Evolutionary conservation across 2,113 vertebrate genomes (phyloP).

Genomic region (Mustela nigripes): DNA sequence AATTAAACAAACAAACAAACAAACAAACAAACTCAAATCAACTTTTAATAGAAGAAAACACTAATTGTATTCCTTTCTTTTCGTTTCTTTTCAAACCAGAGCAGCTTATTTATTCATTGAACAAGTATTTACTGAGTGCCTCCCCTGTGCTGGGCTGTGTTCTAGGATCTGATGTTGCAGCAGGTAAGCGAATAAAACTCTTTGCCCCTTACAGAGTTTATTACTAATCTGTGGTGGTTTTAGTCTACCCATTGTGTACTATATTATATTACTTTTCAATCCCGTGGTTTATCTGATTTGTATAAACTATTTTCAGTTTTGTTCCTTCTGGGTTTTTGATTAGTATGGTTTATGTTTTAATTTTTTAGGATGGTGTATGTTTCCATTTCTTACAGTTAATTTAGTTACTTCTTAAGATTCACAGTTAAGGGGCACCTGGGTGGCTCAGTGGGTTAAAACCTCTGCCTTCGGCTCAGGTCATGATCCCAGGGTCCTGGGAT

Average conservation of each 20-base stretch:
- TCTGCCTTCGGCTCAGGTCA: too few species aligned
- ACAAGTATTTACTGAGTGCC: background rate
- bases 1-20: background rate
- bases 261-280: background rate
- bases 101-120: background rate
- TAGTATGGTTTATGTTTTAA: background rate
- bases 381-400: background rate
- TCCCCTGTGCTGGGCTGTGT: background rate
- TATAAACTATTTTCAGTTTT: slow-evolving; percentile 3
- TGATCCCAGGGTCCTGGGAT: too few species aligned
- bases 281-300: background rate
- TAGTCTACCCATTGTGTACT: background rate
- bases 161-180: background rate
- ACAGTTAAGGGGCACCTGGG: background rate
- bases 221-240: background rate
- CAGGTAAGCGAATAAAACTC: background rate
- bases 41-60: background rate
- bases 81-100: background rate
- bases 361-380: background rate
- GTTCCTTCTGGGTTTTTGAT: slow-evolving; percentile 28
- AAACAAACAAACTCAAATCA: background rate
- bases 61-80: background rate
- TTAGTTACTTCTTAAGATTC: slow-evolving; percentile 25
- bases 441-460: too few species aligned
- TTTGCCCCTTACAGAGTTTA: background rate